Percentiles rank a stretch among this genome's conserved stretches.
These are phyloP conservation scores for Elanoides forficatus DNA, from an alignment of 2,113 vertebrate species.

Conservation along the genomic window DNA sequence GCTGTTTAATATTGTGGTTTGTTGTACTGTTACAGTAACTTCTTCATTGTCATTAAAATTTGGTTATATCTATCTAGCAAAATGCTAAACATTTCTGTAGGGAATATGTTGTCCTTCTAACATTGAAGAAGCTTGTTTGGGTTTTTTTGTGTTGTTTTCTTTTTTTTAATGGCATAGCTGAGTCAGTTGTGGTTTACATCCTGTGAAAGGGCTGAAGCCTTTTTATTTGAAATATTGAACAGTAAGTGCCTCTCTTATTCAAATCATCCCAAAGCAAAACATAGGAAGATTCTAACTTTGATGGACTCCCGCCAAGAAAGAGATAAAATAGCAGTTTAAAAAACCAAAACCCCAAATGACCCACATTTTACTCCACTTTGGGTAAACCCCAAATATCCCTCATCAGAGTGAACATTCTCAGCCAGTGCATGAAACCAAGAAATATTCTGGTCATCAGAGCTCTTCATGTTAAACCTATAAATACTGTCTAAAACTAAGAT, in stretches of 20 bases:
- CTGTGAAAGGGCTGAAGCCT: background rate
- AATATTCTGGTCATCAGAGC: background rate
- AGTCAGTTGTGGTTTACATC: background rate
- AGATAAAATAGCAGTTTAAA: background rate
- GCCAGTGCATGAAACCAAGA: background rate
- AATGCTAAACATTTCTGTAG: background rate
- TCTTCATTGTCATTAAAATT: background rate
- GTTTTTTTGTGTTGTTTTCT: background rate
- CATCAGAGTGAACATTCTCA: background rate
- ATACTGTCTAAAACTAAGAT: background rate
- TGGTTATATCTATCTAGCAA: background rate
- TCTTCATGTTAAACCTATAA: background rate
- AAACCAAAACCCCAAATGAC: background rate
- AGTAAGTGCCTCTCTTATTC: background rate
- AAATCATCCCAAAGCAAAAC: background rate
- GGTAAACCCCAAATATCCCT: background rate
- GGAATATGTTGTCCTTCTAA: background rate
- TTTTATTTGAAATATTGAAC: background rate
- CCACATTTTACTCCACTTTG: background rate
- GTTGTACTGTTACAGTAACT: background rate
- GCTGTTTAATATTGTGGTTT: background rate
- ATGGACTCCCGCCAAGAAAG: background rate
- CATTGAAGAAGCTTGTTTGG: background rate
- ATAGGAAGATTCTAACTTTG: background rate
- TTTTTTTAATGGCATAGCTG: background rate